Evolutionary conservation across 1,140 invertebrate species (phyloP).

Genomic region (Cryptotermes secundus): DNA sequence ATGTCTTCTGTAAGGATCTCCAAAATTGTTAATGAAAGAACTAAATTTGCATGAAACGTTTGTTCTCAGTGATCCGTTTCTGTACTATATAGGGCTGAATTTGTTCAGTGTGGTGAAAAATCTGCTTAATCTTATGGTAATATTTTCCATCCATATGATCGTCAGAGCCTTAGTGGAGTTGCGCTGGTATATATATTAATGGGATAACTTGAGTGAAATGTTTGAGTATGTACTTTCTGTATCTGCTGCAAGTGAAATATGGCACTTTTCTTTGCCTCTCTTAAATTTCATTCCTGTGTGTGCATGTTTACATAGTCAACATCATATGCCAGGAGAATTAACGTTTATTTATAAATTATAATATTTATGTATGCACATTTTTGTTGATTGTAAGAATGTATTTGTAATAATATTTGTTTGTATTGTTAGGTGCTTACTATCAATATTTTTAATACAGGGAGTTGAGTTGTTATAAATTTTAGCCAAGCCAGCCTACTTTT

Average conservation of each 20-base stretch:
- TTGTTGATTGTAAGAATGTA: neutral
- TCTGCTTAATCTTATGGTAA: neutral
- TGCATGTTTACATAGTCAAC: too few species aligned
- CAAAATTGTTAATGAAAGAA: neutral
- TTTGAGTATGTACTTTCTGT: neutral
- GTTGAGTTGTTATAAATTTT: conserved; percentile 5
- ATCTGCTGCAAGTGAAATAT: neutral
- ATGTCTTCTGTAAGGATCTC: neutral
- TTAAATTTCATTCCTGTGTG: neutral
- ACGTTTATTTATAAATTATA: neutral
- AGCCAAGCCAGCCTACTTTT: neutral
- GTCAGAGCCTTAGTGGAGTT: neutral
- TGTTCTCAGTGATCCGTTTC: neutral
- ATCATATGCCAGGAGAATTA: neutral
- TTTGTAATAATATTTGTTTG: neutral
- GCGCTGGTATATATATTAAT: too few species aligned
- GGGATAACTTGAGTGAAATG: neutral
- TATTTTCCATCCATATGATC: neutral
- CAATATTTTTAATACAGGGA: neutral
- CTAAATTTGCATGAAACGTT: neutral
- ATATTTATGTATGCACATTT: neutral
- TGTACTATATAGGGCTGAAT: neutral
- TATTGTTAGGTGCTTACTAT: neutral
- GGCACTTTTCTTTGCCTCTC: neutral
- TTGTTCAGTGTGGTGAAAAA: neutral